Percentiles rank a stretch among this genome's conserved stretches.
phyloP scores from a whole-genome alignment of 2,888 invertebrate genomes.

The Corythucha ciliata region DNA sequence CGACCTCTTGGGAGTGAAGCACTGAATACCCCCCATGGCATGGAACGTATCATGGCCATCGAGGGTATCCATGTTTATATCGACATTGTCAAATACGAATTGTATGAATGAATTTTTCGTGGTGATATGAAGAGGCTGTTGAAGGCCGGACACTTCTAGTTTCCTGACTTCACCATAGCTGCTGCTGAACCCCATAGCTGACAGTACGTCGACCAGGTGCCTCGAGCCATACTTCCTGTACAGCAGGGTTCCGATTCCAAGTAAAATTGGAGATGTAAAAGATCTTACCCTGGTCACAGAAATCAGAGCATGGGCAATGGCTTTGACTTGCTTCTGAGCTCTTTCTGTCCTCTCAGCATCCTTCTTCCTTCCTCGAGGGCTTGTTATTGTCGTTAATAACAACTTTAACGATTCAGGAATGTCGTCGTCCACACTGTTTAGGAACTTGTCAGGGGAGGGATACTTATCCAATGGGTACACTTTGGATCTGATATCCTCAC shows the following conservation, averaged over 20 bases:
- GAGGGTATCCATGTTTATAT: conserved; percentile 3
- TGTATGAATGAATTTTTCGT: too few relatives aligned
- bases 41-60: conserved; percentile 5
- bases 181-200: conserved; percentile 13
- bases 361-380: conserved; percentile 2
- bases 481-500: not conserved
- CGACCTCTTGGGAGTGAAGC: conserved; percentile 1
- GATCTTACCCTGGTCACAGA: conserved; percentile 14
- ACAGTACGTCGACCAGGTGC: conserved; percentile 19
- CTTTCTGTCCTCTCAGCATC: conserved; percentile 9
- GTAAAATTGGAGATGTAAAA: conserved; percentile 18
- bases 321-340: conserved; percentile 10
- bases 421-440: conserved; percentile 2
- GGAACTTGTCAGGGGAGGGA: not conserved
- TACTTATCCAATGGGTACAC: not conserved
- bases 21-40: conserved; percentile 8
- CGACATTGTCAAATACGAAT: conserved; percentile 2
- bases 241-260: conserved; percentile 18
- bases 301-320: conserved; percentile 19
- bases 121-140: conserved; percentile 1
- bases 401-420: conserved; percentile 10
- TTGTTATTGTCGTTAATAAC: conserved; percentile 6
- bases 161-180: conserved; percentile 15
- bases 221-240: conserved; percentile 22
- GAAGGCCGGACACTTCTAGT: conserved; percentile 9